These are phyloP conservation scores for Gymnodraco acuticeps DNA, from an alignment of 2,797 vertebrate species.

Conservation along the genomic window DNA sequence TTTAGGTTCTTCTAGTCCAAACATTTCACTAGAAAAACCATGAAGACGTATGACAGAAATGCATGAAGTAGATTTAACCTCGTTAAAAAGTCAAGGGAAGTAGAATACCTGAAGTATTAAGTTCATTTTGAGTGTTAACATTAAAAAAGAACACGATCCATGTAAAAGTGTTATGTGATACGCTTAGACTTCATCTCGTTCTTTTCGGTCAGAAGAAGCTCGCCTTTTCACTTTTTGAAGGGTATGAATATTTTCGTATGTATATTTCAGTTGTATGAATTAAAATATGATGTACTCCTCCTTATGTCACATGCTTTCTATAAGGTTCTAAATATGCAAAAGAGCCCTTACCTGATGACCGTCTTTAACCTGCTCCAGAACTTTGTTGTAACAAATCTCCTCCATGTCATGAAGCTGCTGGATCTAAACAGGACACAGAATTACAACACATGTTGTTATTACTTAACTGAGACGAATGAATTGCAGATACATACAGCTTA, in stretches of 20 bases:
- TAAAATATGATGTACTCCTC: not conserved
- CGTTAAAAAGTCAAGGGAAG: too few species aligned
- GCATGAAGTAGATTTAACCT: not conserved
- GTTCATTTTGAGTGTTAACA: too few species aligned
- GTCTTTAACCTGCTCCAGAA: constrained; percentile 93
- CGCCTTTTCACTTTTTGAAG: too few species aligned
- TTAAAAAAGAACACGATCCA: too few species aligned
- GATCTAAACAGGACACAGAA: constrained; percentile 80
- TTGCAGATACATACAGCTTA: not conserved
- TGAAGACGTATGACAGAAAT: not conserved
- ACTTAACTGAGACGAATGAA: not conserved
- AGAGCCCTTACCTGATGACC: constrained; percentile 91
- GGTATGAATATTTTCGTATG: too few species aligned
- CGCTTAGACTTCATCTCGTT: too few species aligned
- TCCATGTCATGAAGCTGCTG: constrained; percentile 97
- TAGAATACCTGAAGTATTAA: too few species aligned
- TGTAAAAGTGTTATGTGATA: too few species aligned
- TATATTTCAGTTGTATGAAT: too few species aligned
- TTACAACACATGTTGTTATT: not conserved
- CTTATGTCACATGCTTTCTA: not conserved
- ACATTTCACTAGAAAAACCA: not conserved
- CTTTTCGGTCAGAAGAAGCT: too few species aligned
- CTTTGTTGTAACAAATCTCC: constrained; percentile 96
- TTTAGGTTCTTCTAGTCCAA: not conserved
- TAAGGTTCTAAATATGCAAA: not conserved